phyloP scores from a whole-genome alignment of 2,113 vertebrate genomes.

The Dasyprocta punctata region DNA sequence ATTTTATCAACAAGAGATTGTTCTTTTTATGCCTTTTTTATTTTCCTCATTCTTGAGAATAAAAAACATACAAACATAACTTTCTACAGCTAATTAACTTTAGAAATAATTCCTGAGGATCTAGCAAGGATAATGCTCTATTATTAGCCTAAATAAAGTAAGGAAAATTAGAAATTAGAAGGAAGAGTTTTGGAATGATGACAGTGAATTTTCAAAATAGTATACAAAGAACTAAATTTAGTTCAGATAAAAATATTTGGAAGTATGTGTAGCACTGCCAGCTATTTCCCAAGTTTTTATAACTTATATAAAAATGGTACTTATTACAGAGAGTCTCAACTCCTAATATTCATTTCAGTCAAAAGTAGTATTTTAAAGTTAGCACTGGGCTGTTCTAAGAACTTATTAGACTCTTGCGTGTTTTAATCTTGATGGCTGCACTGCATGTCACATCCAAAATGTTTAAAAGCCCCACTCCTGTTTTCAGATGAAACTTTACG shows the following conservation, averaged over 20 bases:
- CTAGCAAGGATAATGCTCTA: background rate
- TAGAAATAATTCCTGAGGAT: conserved; percentile 18
- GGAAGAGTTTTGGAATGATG: background rate
- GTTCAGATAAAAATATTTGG: background rate
- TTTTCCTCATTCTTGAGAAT: conserved; percentile 21
- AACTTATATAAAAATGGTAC: background rate
- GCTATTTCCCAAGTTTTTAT: background rate
- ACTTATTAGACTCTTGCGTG: background rate
- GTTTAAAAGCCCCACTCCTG: background rate
- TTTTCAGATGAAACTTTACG: background rate
- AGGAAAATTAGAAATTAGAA: background rate
- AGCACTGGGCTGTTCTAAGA: background rate
- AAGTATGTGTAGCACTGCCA: background rate
- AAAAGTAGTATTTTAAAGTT: background rate
- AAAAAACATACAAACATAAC: background rate
- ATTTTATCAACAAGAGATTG: conserved; percentile 39
- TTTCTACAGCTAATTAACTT: conserved; percentile 24
- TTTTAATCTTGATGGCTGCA: background rate
- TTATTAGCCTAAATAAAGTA: background rate
- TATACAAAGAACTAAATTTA: conserved; percentile 16
- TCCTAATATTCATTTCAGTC: background rate
- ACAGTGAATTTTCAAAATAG: conserved; percentile 20
- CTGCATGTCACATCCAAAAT: background rate
- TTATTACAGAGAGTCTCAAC: background rate
- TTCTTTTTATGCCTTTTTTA: background rate